Conservation (phyloP, 2,113 vertebrate species). For the Regulus satrapa region DNA sequence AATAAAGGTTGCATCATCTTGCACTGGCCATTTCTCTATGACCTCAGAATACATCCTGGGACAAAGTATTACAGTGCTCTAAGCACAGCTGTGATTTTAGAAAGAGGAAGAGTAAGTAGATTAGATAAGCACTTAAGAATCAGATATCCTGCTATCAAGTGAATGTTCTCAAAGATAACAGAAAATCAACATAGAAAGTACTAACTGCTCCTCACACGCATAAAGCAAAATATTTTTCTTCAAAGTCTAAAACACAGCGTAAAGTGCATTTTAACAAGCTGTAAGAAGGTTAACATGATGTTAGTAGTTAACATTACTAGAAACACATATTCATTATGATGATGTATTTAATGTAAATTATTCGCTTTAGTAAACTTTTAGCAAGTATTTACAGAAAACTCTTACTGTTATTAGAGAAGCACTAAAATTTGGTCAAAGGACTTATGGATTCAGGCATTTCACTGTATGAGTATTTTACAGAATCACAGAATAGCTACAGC, state of each 20-base stretch:
- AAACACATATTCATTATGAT: not conserved
- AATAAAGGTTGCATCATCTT: not conserved
- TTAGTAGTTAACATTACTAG: too few relatives aligned
- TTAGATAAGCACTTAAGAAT: slow-evolving; percentile 55
- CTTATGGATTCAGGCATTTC: not conserved
- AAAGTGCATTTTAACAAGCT: not conserved
- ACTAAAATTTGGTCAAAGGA: not conserved
- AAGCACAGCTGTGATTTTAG: slow-evolving; percentile 48
- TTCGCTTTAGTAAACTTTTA: not conserved
- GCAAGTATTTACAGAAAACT: not conserved
- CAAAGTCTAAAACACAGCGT: not conserved
- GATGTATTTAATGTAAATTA: not conserved
- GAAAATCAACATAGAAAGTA: not conserved
- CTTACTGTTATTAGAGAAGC: not conserved
- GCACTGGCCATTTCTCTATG: not conserved
- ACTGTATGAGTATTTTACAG: not conserved
- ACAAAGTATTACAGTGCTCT: slow-evolving; percentile 25
- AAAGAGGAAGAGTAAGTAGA: slow-evolving; percentile 58
- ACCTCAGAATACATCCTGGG: slow-evolving; percentile 9
- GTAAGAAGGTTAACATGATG: not conserved
- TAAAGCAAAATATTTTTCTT: not conserved
- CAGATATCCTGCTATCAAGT: slow-evolving; percentile 42
- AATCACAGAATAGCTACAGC: not conserved
- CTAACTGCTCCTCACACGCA: not conserved
- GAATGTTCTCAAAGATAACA: slow-evolving; percentile 52